These are phyloP conservation scores for Oceanites oceanicus DNA, from an alignment of 2,113 vertebrate species.

Conservation along the genomic window DNA sequence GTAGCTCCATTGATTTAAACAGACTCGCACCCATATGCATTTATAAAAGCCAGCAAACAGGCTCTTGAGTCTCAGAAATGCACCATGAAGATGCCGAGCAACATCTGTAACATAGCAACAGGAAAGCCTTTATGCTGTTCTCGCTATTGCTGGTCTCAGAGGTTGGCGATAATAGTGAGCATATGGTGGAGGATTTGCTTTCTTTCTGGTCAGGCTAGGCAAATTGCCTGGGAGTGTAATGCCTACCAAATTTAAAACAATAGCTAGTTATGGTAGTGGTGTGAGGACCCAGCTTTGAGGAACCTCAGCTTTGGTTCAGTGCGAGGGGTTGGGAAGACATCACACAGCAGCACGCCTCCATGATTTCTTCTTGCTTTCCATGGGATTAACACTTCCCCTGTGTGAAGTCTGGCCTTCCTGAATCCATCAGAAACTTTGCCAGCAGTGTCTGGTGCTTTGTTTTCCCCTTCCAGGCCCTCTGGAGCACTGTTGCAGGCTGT, in stretches of 20 bases:
- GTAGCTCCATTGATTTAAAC: background rate
- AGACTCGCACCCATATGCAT: background rate
- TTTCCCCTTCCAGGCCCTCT: background rate
- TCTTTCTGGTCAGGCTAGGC: background rate
- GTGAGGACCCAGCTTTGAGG: background rate
- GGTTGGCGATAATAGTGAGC: background rate
- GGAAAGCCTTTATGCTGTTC: background rate
- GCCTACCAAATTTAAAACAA: background rate
- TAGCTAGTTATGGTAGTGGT: background rate
- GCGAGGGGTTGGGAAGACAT: background rate
- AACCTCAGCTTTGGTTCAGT: background rate
- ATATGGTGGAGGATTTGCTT: background rate
- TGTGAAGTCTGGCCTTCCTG: background rate
- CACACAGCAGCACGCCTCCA: background rate
- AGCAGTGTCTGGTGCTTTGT: background rate
- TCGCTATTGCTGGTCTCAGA: background rate
- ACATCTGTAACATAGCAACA: slow-evolving; percentile 12
- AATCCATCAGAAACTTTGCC: background rate
- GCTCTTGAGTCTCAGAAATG: background rate
- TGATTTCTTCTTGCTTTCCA: background rate
- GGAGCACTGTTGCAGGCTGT: rapidly evolving
- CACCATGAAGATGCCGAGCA: background rate
- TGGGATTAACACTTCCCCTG: background rate
- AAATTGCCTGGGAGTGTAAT: background rate
- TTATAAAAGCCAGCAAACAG: background rate